These are phyloP conservation scores for Deilephila porcellus DNA, from an alignment of 2,888 invertebrate species.

Conservation along the genomic window DNA sequence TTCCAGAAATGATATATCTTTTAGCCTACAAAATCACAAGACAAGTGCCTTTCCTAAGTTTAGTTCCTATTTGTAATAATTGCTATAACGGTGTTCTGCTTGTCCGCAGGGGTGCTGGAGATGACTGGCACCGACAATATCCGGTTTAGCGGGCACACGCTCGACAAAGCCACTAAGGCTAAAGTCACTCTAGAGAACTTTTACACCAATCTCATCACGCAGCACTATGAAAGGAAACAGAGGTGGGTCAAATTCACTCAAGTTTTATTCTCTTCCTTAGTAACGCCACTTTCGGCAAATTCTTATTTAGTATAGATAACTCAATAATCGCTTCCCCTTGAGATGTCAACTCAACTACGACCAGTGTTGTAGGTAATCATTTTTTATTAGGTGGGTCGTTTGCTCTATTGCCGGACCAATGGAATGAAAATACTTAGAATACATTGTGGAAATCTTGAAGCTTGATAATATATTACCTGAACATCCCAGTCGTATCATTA, in stretches of 20 bases:
- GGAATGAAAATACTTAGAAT: neutral
- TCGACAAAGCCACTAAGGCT: conserved; percentile 99
- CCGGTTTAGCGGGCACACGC: conserved; percentile 98
- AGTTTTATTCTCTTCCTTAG: too few species aligned
- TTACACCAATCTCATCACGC: conserved; percentile 98
- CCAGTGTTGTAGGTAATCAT: too few species aligned
- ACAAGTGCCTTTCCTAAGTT: too few species aligned
- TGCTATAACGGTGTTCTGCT: neutral
- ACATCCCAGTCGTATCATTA: too few species aligned
- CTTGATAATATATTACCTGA: too few species aligned
- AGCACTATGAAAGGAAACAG: conserved; percentile 98
- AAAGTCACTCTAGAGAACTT: conserved; percentile 99
- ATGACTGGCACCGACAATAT: conserved; percentile 94
- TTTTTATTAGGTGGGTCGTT: too few species aligned
- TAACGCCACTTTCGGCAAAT: too few species aligned
- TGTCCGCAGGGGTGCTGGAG: conserved; percentile 88
- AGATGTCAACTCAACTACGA: too few species aligned
- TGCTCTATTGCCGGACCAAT: neutral
- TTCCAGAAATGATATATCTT: too few species aligned
- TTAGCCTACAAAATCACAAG: too few species aligned
- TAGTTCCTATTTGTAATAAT: neutral
- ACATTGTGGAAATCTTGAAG: neutral
- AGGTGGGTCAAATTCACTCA: conserved; percentile 81
- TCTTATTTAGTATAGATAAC: too few species aligned
- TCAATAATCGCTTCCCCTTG: too few species aligned